A percentile compares a stretch with the other conserved stretches of the same genome.
Conservation (phyloP, 2,888 invertebrate genomes). For the Opisthograptis luteolata region DNA sequence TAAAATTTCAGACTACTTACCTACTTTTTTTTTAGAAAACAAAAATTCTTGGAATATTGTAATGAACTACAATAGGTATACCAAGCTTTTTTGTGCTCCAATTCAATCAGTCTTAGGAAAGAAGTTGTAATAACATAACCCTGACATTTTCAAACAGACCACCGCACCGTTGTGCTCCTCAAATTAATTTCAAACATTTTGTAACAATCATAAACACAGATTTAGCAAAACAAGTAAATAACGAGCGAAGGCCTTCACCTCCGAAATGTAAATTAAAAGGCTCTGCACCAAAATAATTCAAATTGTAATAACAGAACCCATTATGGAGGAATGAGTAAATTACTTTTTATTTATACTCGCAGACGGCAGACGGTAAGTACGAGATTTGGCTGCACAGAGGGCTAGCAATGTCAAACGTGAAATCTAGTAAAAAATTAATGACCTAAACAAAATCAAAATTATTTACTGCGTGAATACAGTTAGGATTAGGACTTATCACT, state of each 20-base stretch:
- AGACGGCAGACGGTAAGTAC: background rate
- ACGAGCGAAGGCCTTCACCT: slow-evolving; percentile 1
- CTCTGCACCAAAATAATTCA: slow-evolving; percentile 21
- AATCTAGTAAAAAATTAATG: too few species aligned
- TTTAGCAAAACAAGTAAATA: slow-evolving; percentile 8
- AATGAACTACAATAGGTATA: too few species aligned
- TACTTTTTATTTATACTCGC: background rate
- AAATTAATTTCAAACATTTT: slow-evolving; percentile 20
- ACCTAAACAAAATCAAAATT: too few species aligned
- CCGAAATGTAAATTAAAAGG: slow-evolving; percentile 16
- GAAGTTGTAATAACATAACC: background rate
- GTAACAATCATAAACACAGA: slow-evolving; percentile 19
- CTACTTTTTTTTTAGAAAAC: too few species aligned
- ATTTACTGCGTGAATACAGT: too few species aligned
- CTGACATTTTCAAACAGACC: background rate
- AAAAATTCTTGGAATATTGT: too few species aligned
- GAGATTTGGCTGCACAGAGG: slow-evolving; percentile 1
- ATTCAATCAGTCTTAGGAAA: too few species aligned
- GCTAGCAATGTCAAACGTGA: background rate
- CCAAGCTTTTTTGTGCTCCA: too few species aligned
- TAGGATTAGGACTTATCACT: too few species aligned
- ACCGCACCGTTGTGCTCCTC: background rate
- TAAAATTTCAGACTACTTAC: too few species aligned
- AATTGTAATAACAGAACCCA: slow-evolving; percentile 22
- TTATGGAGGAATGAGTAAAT: background rate